These are phyloP conservation scores for Bovichtus diacanthus DNA, from an alignment of 2,797 vertebrate species.

Conservation along the genomic window DNA sequence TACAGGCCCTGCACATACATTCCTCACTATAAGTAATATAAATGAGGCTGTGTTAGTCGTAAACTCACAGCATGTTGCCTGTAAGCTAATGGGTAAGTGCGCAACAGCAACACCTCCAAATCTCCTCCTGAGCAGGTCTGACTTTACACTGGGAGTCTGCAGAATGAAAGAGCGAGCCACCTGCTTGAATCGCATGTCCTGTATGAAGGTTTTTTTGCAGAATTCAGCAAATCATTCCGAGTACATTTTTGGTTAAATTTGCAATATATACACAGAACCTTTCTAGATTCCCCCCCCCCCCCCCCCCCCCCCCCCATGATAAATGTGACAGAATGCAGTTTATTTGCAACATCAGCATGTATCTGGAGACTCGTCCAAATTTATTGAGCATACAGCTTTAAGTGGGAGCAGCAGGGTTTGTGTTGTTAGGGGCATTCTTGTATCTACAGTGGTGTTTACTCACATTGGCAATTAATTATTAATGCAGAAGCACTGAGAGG, in stretches of 20 bases:
- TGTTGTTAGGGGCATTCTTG: conserved; percentile 81
- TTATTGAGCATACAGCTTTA: conserved; percentile 67
- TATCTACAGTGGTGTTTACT: conserved; percentile 85
- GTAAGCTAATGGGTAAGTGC: conserved; percentile 83
- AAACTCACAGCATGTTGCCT: conserved; percentile 80
- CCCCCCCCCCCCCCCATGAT: neutral
- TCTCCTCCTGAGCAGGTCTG: conserved; percentile 63
- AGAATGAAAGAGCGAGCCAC: conserved; percentile 57
- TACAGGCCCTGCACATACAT: conserved; percentile 72
- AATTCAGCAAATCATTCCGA: conserved; percentile 22
- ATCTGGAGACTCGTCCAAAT: conserved; percentile 52
- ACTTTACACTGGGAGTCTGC: conserved; percentile 33
- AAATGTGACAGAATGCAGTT: conserved; percentile 28
- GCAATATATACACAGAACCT: conserved; percentile 3
- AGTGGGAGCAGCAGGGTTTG: conserved; percentile 70
- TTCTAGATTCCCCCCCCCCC: neutral
- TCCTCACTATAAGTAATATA: conserved; percentile 85
- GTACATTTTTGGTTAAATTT: conserved; percentile 24
- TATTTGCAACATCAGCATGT: conserved; percentile 50
- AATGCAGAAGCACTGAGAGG: conserved; percentile 84
- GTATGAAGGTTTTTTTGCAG: conserved; percentile 9
- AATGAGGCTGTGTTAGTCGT: conserved; percentile 83
- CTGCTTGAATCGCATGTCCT: conserved; percentile 13
- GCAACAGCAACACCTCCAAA: conserved; percentile 69
- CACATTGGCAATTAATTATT: conserved; percentile 85